phyloP scores from a whole-genome alignment of 2,113 vertebrate genomes.

The Oryzias curvinotus region DNA sequence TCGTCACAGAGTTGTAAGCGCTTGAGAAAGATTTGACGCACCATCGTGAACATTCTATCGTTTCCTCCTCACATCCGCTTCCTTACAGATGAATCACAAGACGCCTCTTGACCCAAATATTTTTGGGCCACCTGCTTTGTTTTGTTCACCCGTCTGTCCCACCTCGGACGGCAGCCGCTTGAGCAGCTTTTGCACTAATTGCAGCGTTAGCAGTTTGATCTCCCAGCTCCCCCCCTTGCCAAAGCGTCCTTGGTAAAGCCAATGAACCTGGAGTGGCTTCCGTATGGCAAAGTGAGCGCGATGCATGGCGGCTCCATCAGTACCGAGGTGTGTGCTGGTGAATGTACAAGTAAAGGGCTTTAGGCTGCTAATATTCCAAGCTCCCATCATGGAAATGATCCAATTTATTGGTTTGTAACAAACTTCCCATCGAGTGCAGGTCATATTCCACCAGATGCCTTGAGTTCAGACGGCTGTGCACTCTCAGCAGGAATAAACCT shows the following conservation, averaged over 20 bases:
- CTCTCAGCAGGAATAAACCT: constrained; percentile 27
- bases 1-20: neutral
- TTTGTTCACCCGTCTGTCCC: constrained; percentile 17
- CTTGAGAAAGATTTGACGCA: neutral
- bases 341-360: neutral
- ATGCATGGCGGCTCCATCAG: neutral
- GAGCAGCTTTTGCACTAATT: constrained; percentile 17
- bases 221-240: constrained; percentile 6
- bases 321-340: too few relatives aligned
- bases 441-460: constrained; percentile 31
- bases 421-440: constrained; percentile 13
- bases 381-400: constrained; percentile 19
- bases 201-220: neutral
- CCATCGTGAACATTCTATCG: constrained; percentile 18
- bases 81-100: neutral
- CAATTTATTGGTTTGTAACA: constrained; percentile 27
- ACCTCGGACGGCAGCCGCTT: constrained; percentile 4
- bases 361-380: neutral
- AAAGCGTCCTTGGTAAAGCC: constrained; percentile 5
- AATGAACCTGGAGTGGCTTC: neutral
- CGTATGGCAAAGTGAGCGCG: neutral
- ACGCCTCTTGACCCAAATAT: constrained; percentile 2
- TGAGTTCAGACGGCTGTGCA: constrained; percentile 18
- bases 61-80: neutral
- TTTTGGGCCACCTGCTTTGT: constrained; percentile 3